These are phyloP conservation scores for Philereme transversata DNA, from an alignment of 2,888 invertebrate species.

Conservation along the genomic window DNA sequence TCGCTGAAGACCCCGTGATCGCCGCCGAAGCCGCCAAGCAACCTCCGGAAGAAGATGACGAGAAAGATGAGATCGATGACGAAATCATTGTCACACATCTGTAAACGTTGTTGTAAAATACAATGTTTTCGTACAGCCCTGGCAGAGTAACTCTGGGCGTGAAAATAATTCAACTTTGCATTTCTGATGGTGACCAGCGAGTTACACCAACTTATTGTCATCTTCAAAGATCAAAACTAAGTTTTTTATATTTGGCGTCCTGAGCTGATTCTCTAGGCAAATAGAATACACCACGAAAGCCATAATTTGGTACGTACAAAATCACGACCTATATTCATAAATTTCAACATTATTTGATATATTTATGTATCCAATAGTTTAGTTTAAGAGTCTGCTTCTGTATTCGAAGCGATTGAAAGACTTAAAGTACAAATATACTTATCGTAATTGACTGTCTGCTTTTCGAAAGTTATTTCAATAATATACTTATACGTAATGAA, in stretches of 20 bases:
- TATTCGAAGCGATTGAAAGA: conserved; percentile 47
- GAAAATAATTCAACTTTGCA: conserved; percentile 9
- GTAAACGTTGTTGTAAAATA: conserved; percentile 62
- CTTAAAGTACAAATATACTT: conserved; percentile 61
- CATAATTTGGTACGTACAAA: conserved; percentile 46
- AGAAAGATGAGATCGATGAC: conserved; percentile 94
- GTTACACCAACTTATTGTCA: neutral
- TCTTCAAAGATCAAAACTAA: neutral
- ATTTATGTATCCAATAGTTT: conserved; percentile 65
- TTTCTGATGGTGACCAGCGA: neutral
- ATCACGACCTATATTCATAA: conserved; percentile 33
- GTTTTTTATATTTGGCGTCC: conserved; percentile 3
- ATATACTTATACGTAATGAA: neutral
- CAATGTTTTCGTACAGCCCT: conserved; percentile 30
- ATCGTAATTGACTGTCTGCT: conserved; percentile 17
- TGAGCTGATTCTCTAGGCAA: conserved; percentile 1
- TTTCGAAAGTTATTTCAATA: neutral
- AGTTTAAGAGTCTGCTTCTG: conserved; percentile 46
- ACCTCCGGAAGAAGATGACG: conserved; percentile 92
- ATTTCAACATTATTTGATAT: conserved; percentile 59
- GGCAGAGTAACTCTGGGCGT: conserved; percentile 6
- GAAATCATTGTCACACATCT: conserved; percentile 94
- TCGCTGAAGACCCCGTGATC: conserved; percentile 86
- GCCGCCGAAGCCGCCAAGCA: conserved; percentile 86
- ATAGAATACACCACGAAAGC: conserved; percentile 30